A percentile compares a stretch with the other conserved stretches of the same genome.
Conservation (phyloP, 2,888 invertebrate species). For the Macropis europaea region DNA sequence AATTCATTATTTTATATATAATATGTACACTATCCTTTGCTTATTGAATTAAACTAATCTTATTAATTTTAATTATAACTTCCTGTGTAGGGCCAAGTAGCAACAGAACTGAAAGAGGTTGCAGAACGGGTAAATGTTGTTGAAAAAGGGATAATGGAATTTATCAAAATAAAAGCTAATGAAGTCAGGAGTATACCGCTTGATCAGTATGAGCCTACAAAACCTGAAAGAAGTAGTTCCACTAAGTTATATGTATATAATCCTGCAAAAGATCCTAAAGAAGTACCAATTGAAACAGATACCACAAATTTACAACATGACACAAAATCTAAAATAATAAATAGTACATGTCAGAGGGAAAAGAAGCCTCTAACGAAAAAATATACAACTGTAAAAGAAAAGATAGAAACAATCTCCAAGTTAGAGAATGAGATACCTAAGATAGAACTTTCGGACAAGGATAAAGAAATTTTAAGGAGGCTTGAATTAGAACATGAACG, state of each 20-base stretch:
- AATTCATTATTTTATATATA: not conserved
- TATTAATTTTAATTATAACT: constrained; percentile 44
- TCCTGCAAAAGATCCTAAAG: constrained; percentile 74
- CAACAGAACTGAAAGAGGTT: constrained; percentile 81
- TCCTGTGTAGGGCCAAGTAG: constrained; percentile 74
- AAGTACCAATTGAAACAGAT: constrained; percentile 51
- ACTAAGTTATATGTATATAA: constrained; percentile 66
- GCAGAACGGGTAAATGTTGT: constrained; percentile 86
- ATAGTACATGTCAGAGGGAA: constrained; percentile 3
- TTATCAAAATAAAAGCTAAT: constrained; percentile 77
- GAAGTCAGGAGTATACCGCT: constrained; percentile 59
- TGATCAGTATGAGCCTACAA: constrained; percentile 2
- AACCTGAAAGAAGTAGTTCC: constrained; percentile 12
- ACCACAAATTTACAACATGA: not conserved
- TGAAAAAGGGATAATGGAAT: constrained; percentile 85
- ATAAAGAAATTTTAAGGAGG: constrained; percentile 80
- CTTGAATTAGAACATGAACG: constrained; percentile 81
- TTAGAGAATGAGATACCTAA: constrained; percentile 74
- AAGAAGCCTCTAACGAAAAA: constrained; percentile 54
- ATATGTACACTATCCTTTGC: not conserved
- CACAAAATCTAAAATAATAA: not conserved
- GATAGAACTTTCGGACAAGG: constrained; percentile 81
- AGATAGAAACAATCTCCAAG: constrained; percentile 72
- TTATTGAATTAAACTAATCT: constrained; percentile 8
- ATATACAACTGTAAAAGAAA: constrained; percentile 77